These are phyloP conservation scores for Ornithorhynchus anatinus DNA, from an alignment of 2,113 vertebrate genomes.

Conservation along the genomic window DNA sequence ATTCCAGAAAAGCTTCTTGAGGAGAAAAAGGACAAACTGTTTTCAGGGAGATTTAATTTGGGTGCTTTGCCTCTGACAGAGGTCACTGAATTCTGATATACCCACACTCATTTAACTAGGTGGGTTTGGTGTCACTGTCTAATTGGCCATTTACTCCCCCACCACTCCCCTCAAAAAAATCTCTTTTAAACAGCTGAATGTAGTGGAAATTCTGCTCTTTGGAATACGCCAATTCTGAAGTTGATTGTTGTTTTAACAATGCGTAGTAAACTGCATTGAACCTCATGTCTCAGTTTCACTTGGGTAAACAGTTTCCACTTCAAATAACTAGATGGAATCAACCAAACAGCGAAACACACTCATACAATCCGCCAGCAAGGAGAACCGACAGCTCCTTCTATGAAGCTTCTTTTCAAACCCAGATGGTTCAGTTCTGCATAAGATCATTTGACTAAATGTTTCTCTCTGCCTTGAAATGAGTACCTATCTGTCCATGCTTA, in stretches of 20 bases:
- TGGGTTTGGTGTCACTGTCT: background rate
- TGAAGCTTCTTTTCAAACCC: constrained; percentile 7
- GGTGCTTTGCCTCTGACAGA: background rate
- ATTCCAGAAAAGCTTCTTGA: background rate
- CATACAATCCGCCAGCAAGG: background rate
- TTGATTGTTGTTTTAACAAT: constrained; percentile 5
- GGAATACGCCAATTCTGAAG: constrained; percentile 19
- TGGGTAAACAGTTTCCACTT: constrained; percentile 1
- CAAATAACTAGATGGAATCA: constrained; percentile 6
- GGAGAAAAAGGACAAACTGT: background rate
- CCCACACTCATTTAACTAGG: background rate
- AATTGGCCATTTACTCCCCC: background rate
- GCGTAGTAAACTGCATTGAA: background rate
- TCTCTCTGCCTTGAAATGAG: constrained; percentile 8
- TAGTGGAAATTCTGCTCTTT: constrained; percentile 17
- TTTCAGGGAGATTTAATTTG: background rate
- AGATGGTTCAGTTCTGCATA: constrained; percentile 23
- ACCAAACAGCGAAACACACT: constrained; percentile 1
- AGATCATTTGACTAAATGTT: constrained; percentile 9
- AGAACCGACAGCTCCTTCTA: constrained; percentile 1
- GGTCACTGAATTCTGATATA: background rate
- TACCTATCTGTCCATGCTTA: constrained; percentile 2
- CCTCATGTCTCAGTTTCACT: constrained; percentile 2
- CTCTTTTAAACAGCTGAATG: background rate
- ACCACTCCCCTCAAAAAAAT: no score